These are phyloP conservation scores for Danio aesculapii DNA, from an alignment of 2,797 vertebrate species.

Conservation along the genomic window DNA sequence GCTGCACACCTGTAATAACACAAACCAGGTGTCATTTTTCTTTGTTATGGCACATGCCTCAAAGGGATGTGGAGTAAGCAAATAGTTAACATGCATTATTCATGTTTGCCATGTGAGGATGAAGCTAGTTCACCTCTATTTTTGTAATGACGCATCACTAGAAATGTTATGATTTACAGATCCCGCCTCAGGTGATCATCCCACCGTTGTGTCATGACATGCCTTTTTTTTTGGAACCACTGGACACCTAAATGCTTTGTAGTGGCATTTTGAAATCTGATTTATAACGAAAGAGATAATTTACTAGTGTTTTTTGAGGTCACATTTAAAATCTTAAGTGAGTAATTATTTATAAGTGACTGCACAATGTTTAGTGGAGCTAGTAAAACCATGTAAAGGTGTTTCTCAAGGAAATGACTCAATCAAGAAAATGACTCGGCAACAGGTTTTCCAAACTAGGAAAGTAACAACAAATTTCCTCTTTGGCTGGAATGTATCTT, in stretches of 20 bases:
- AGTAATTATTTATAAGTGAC: not conserved
- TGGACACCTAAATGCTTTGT: not conserved
- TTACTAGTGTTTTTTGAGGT: not conserved
- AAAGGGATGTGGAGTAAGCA: not conserved
- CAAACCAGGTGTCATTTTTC: constrained; percentile 9
- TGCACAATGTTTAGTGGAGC: not conserved
- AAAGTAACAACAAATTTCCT: constrained; percentile 41
- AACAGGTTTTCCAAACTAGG: constrained; percentile 46
- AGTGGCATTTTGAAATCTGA: not conserved
- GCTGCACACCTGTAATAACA: not conserved
- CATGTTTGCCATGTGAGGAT: not conserved
- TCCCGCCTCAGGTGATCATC: not conserved
- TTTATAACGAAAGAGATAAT: not conserved
- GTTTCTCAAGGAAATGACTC: constrained; percentile 41
- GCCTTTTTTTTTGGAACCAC: constrained; percentile 20
- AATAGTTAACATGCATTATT: constrained; percentile 17
- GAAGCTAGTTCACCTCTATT: not conserved
- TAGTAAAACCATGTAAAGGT: not conserved
- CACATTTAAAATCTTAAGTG: too few species aligned
- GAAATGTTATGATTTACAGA: not conserved
- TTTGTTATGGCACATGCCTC: not conserved
- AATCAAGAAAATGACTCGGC: constrained; percentile 45
- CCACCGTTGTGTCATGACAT: constrained; percentile 15
- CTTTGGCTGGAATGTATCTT: constrained; percentile 10
- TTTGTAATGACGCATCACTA: not conserved